Base-by-base conservation (phyloP, 2,888 invertebrate species). In the Neoaliturus tenellus region DNA sequence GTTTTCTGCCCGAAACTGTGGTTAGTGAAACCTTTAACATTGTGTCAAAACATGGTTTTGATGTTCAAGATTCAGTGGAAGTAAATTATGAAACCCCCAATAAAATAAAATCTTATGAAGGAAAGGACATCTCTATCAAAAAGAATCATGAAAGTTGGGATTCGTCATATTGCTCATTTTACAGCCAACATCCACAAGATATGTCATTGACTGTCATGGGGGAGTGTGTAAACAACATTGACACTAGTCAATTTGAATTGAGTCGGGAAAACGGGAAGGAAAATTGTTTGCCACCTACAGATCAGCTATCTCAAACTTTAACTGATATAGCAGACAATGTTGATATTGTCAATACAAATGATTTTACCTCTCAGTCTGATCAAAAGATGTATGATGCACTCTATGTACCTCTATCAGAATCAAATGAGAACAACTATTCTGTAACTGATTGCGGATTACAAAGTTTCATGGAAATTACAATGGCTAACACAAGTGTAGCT, bases 381-480 rank as follows among this genome's bases (percentile, higher is more conserved):
- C 71, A 71, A 20, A 71, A 71, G 23, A 41, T 25, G 14, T 39
- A 23, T 41, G 71, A 71, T 35, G 71, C 71, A 20, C n/a, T 41
- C 41, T 71, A 71, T 39, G 3, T 71, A 20, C 71, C 41, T 20
- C n/a, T 14, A 39, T 23, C 8, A 41, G n/a, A 8, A n/a, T 10
- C 14, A 1, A 71, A 71, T 39, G 71, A n/a, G n/a, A 39, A 20
- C 41, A 71, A 39, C 23, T 17, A n/a, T 23, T 39, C 71, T 71
- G 20, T 39, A 33, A n/a, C 33, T 71, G 75, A 75, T 4, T 25
- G 48, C 31, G 51, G 44, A 1, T 31, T 48, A 31, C 75, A 75
- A 75, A 48, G 48, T 39, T 71, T 71, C 41, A 75, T 75, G 75
- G 75, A 75, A 75, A 48, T 75, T 5, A 75, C 75, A 25, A 75